These are phyloP conservation scores for Erpetoichthys calabaricus DNA, from an alignment of 2,797 vertebrate species.

Conservation along the genomic window DNA sequence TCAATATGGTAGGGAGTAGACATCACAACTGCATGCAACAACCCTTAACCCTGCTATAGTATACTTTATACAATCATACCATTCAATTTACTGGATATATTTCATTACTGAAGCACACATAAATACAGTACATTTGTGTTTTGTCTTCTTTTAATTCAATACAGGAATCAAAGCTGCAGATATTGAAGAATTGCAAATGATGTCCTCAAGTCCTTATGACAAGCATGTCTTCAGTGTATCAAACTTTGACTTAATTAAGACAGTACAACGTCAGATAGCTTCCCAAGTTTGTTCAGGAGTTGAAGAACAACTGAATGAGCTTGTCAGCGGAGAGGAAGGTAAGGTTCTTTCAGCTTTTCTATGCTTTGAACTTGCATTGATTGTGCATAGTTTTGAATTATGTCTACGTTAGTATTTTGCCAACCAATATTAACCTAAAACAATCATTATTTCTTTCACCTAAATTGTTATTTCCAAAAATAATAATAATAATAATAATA, in stretches of 20 bases:
- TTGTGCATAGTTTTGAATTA: not conserved
- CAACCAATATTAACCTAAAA: slow-evolving; percentile 10
- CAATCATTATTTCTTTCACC: too few species aligned
- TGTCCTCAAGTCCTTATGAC: slow-evolving; percentile 70
- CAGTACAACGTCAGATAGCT: slow-evolving; percentile 68
- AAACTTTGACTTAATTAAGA: slow-evolving; percentile 65
- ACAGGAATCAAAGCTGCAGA: slow-evolving; percentile 79
- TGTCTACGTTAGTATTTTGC: not conserved
- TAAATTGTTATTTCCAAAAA: slow-evolving; percentile 4
- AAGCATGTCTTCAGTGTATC: slow-evolving; percentile 65
- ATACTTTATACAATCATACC: slow-evolving; percentile 4
- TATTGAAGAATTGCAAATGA: slow-evolving; percentile 66
- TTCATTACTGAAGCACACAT: slow-evolving; percentile 6
- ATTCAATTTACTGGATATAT: slow-evolving; percentile 1
- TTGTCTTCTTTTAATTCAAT: slow-evolving; percentile 19
- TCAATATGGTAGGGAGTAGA: too few species aligned
- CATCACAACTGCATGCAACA: too few species aligned
- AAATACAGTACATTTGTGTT: slow-evolving; percentile 4
- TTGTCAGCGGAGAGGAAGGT: slow-evolving; percentile 87
- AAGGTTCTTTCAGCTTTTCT: slow-evolving; percentile 19
- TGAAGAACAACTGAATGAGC: slow-evolving; percentile 69
- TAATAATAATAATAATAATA: too few species aligned
- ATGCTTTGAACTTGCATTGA: not conserved
- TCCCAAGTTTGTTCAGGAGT: slow-evolving; percentile 69
- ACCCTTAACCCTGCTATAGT: not conserved